Evolutionary conservation across 2,113 vertebrate genomes (phyloP), one percentile per base, ranked within the genome.

Genomic region (Macquaria australasica): DNA sequence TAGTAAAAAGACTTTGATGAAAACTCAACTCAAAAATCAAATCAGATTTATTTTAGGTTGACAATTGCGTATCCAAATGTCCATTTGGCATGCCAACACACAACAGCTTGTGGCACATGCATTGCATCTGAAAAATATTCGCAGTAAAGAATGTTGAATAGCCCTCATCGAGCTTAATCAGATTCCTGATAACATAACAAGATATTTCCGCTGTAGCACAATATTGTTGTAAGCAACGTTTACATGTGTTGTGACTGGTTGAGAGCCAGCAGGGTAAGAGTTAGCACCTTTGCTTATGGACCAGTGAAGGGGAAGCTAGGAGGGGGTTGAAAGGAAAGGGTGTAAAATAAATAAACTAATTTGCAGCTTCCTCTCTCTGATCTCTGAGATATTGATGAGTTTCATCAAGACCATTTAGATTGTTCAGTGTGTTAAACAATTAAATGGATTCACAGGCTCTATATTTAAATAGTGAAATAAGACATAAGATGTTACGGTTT

Each of bases 1-100:
- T 55, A 28, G n/a, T 58, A 51, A 77, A 72, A 34, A 9, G 21
- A 10, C 43, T 39, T 11, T 25, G 12, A 21, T 72, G 59, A 41
- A 37, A 76, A 59, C 25, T 62, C 59, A 34, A 18, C 6, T 28
- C 56, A 18, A 51, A 51, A 51, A 16, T 51, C 48, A 43, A 41
- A 60, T 18, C 15, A 50, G 6, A 20, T 73, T 1, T 41, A 55
- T 43, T 73, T 58, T 6, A 16, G 21, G 60, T 59, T 51, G 43
- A 86, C 39, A 43, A 16, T 78, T 48, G 45, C 7, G 21, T 7
- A 48, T 45, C 34, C 39, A 43, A 66, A 66, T 85, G 64, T 67
- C 25, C 23, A 53, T 77, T 74, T 75, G 59, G 58, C 64, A 56
- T 51, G 10, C 37, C 83, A 68, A 62, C 48, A 50, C 28, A 31